Evolutionary conservation across 92 coral and sea anemone species (phyloP).

Genomic region (Blastomussa wellsi): DNA sequence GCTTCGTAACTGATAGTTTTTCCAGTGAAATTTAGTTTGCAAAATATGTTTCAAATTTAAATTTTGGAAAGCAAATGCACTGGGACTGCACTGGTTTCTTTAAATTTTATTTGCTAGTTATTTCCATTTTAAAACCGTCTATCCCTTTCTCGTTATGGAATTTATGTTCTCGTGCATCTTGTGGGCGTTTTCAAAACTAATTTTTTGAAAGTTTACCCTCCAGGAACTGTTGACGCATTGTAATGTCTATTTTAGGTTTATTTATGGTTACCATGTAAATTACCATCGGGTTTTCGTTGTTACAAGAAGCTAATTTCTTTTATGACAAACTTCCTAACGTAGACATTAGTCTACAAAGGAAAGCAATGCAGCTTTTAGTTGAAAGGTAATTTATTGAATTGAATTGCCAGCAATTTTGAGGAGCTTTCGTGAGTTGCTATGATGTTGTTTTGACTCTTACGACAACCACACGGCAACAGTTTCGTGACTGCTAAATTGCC

Average conservation of each 20-base stretch:
- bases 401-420: neutral
- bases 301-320: constrained; percentile 3
- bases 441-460: constrained; percentile 39
- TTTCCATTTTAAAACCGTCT: neutral
- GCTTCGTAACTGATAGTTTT: neutral
- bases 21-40: too few species aligned
- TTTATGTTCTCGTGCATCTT: constrained; percentile 6
- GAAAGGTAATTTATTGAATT: neutral
- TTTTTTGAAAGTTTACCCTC: constrained; percentile 13
- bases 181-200: constrained; percentile 36
- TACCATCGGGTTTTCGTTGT: constrained; percentile 1
- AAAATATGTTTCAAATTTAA: neutral
- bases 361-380: neutral
- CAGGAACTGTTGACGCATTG: constrained; percentile 31
- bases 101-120: neutral
- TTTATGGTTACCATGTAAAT: constrained; percentile 12
- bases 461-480: constrained; percentile 39
- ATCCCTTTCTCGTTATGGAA: neutral
- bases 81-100: neutral
- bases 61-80: neutral
- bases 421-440: constrained; percentile 43
- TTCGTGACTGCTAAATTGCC: constrained; percentile 53
- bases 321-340: neutral
- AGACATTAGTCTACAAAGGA: neutral
- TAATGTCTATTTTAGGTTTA: constrained; percentile 36